A percentile compares a stretch with the other conserved stretches of the same genome.
Evolutionary conservation across 23 tunicate species (phyloP).

Genomic region (Styela plicata): DNA sequence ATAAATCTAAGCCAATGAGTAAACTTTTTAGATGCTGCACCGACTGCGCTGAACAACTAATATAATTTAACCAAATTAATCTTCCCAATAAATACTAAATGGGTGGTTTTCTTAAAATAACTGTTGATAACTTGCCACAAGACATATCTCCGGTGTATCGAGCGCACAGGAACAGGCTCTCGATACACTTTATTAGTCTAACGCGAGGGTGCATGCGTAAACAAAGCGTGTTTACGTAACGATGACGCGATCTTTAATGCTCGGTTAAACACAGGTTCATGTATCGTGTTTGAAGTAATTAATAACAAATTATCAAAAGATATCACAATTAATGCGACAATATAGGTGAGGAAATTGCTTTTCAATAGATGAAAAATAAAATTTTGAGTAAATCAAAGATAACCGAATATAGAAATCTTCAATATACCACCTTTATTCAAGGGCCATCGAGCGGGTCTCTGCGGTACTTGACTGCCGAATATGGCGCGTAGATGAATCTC

Average conservation of each 20-base stretch:
- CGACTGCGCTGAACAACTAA: not conserved
- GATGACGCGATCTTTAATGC: not conserved
- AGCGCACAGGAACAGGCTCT: not conserved
- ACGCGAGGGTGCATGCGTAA: not conserved
- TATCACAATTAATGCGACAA: not conserved
- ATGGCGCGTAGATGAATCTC: too few species aligned
- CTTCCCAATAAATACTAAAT: not conserved
- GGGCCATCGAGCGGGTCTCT: too few species aligned
- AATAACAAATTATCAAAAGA: not conserved
- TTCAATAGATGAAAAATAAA: not conserved
- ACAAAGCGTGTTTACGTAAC: not conserved
- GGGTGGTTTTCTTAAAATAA: slow-evolving; percentile 6
- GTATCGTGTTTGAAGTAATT: not conserved
- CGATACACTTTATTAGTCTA: not conserved
- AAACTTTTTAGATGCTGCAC: too few species aligned
- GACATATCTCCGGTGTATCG: not conserved
- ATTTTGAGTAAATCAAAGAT: too few species aligned
- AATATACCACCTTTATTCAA: too few species aligned
- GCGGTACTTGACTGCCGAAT: too few species aligned
- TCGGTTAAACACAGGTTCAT: not conserved
- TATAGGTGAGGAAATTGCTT: not conserved
- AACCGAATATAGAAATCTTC: too few species aligned
- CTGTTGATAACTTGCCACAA: not conserved
- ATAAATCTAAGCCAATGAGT: too few species aligned
- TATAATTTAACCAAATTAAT: not conserved